These are phyloP conservation scores for Rhyacophila evoluta DNA, from an alignment of 2,888 invertebrate species.

Conservation along the genomic window DNA sequence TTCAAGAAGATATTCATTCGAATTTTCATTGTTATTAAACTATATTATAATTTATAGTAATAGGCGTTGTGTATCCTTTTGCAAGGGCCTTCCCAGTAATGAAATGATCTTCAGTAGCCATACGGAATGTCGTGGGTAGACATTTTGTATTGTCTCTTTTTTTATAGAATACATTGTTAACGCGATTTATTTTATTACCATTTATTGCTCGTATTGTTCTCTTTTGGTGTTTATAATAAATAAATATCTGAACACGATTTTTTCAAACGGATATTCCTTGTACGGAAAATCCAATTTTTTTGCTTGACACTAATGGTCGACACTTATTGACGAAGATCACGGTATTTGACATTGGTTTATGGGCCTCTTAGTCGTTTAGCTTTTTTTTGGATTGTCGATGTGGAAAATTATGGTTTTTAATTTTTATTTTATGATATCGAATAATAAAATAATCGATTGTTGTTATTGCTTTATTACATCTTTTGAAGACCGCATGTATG, in stretches of 20 bases:
- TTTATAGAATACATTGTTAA: neutral
- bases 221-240: neutral
- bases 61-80: neutral
- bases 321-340: neutral
- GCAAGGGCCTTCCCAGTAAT: neutral
- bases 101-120: neutral
- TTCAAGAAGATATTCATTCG: too few relatives aligned
- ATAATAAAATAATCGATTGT: too few relatives aligned
- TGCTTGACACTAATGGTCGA: neutral
- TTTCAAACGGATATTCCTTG: constrained; percentile 1
- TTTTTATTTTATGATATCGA: too few relatives aligned
- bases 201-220: neutral
- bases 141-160: neutral
- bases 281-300: neutral
- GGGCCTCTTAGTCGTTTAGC: too few relatives aligned
- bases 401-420: too few relatives aligned
- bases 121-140: neutral
- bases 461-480: too few relatives aligned
- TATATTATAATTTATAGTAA: too few relatives aligned
- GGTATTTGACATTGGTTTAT: constrained; percentile 4
- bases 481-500: too few relatives aligned
- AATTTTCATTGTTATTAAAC: too few relatives aligned
- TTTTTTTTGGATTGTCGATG: too few relatives aligned
- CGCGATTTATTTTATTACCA: constrained; percentile 12
- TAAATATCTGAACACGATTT: neutral